Evolutionary conservation across 2,113 vertebrate genomes (phyloP), one percentile per base, ranked within the genome.

Genomic region (Pterocles burchelli): DNA sequence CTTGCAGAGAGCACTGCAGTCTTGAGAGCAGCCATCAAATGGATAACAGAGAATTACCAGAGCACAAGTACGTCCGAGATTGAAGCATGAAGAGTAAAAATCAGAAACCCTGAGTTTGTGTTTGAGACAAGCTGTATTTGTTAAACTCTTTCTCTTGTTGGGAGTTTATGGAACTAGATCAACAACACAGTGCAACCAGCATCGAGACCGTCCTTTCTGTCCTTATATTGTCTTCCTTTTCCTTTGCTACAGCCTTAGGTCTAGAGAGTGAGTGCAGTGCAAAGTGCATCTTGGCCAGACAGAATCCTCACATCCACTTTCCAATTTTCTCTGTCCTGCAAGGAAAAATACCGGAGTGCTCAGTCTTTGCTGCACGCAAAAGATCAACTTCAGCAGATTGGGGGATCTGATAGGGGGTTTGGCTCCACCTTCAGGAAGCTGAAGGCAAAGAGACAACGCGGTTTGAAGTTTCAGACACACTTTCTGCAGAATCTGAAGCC

Each of bases 371-470:
- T 24, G 66, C 13, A 11, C 0, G 55, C n/a, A 65, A 31, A 66
- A 36, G 68, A 89, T 3, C 75, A 72, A 25, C 43, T 78, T 55
- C 74, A 52, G 83, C 17, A 88, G 87, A 83, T 76, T 14, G 24
- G 65, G 75, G 84, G 81, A 72, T 88, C 92, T 96, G 95, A 91
- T 92, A 96, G 94, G 96, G 94, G 74, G 86, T 95, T 93, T 97
- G 97, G 97, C 97, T 97, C 98, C 98, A 97, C 95, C 98, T 98
- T 86, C 97, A 97, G 98, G 97, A 97, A 91, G 46, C 88, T 48
- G n/a, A 21, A 89, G 71, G 96, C 91, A 95, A 77, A 81, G 52
- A 68, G 79, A 76, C 89, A 67, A n/a, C 58, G 33, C 17, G 5
- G 67, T 13, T 66, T 62, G 41, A 34, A 33, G 49, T 45, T 66